Conservation (phyloP, 1,140 invertebrate species). For the Mamestra configurata region DNA sequence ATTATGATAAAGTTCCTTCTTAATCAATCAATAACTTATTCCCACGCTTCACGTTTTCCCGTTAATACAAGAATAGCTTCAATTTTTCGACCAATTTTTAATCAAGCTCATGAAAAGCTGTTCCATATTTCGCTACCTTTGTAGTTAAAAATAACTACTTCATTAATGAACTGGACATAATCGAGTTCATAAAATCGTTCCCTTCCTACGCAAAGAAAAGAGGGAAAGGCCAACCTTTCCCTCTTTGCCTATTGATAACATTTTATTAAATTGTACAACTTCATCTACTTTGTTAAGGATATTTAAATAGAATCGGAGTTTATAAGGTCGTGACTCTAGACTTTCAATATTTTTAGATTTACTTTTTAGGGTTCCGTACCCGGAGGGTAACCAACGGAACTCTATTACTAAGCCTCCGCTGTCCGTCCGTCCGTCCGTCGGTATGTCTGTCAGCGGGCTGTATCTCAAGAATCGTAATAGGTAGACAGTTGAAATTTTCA, state of each 20-base stretch:
- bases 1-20: too few species aligned
- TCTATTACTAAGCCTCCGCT: too few species aligned
- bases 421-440: too few species aligned
- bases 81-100: background rate
- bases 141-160: conserved; percentile 27
- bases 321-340: background rate
- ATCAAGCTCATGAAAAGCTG: background rate
- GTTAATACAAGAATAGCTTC: background rate
- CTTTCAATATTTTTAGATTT: background rate
- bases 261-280: background rate
- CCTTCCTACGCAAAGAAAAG: background rate
- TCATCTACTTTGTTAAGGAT: background rate
- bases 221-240: too few species aligned
- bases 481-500: too few species aligned
- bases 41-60: background rate
- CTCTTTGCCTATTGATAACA: background rate
- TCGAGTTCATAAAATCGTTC: background rate
- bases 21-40: background rate
- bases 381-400: too few species aligned
- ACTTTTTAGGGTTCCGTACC: too few species aligned
- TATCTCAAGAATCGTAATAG: too few species aligned
- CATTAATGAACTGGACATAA: conserved; percentile 1
- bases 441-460: too few species aligned
- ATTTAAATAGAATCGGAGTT: background rate
- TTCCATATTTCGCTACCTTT: conserved; percentile 4